Evolutionary conservation across 1,140 invertebrate genomes (phyloP).

Genomic region (Penaeus vannamei): DNA sequence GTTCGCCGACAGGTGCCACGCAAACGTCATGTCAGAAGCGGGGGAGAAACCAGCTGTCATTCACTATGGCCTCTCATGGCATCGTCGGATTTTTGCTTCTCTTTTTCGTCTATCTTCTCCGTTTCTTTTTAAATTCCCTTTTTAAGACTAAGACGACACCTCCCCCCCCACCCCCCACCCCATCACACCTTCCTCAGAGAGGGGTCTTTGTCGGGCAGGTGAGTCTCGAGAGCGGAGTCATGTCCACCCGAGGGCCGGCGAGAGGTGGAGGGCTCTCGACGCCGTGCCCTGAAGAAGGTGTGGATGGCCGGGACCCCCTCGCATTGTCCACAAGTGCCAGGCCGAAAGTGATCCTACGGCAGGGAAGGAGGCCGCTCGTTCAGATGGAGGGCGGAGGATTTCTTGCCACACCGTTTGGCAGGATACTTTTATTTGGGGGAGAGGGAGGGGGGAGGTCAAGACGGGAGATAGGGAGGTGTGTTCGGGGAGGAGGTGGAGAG

Average conservation of each 20-base stretch:
- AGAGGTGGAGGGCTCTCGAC: slow-evolving; percentile 53
- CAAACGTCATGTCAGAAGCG: slow-evolving; percentile 31
- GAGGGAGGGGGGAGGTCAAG: background rate
- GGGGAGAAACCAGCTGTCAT: slow-evolving; percentile 3
- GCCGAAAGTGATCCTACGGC: slow-evolving; percentile 37
- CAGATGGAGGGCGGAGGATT: no score
- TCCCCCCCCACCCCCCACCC: background rate
- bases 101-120: background rate
- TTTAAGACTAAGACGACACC: background rate
- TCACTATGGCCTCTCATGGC: slow-evolving; percentile 29
- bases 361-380: background rate
- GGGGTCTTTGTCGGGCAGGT: slow-evolving; percentile 45
- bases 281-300: slow-evolving; percentile 49
- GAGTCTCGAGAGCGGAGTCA: slow-evolving; percentile 49
- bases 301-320: slow-evolving; percentile 47
- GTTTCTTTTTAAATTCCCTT: background rate
- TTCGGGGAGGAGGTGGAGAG: background rate
- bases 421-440: no score
- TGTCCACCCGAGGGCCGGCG: slow-evolving; percentile 43
- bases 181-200: slow-evolving; percentile 18
- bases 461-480: background rate
- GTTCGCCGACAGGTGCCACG: slow-evolving; percentile 31
- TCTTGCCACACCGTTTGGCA: no score
- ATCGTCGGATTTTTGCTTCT: background rate
- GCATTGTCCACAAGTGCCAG: slow-evolving; percentile 46